Evolutionary conservation across 2,888 invertebrate species (phyloP).

Genomic region (Hedychridium roseum): DNA sequence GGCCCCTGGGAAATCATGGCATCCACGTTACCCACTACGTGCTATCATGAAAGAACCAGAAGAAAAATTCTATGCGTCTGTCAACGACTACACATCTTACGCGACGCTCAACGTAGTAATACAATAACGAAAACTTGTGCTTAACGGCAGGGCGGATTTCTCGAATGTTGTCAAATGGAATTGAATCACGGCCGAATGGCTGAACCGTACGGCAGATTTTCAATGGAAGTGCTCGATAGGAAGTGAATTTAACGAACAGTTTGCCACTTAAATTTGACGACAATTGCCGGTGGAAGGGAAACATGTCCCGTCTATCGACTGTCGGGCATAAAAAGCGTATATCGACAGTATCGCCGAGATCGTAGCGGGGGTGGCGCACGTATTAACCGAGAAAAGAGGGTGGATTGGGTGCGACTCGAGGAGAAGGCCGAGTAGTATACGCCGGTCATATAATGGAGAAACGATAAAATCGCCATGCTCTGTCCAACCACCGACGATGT

Average conservation of each 20-base stretch:
- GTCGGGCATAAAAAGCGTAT: constrained; percentile 3
- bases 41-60: constrained; percentile 21
- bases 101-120: constrained; percentile 6
- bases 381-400: not conserved
- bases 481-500: not conserved
- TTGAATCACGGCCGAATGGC: too few species aligned
- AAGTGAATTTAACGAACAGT: not conserved
- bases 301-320: constrained; percentile 4
- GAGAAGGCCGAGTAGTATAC: not conserved
- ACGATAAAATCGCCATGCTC: constrained; percentile 4
- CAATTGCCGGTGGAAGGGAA: not conserved
- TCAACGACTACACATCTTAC: constrained; percentile 19
- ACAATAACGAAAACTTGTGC: too few species aligned
- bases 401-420: not conserved
- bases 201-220: too few species aligned
- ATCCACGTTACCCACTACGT: constrained; percentile 32
- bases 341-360: not conserved
- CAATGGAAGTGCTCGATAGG: too few species aligned
- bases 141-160: too few species aligned
- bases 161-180: too few species aligned
- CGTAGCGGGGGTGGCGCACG: not conserved
- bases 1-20: constrained; percentile 42
- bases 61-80: constrained; percentile 40
- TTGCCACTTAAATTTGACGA: not conserved
- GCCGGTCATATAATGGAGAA: not conserved